Evolutionary conservation across 1,140 invertebrate genomes (phyloP).

Genomic region (Phocides pigmalion): DNA sequence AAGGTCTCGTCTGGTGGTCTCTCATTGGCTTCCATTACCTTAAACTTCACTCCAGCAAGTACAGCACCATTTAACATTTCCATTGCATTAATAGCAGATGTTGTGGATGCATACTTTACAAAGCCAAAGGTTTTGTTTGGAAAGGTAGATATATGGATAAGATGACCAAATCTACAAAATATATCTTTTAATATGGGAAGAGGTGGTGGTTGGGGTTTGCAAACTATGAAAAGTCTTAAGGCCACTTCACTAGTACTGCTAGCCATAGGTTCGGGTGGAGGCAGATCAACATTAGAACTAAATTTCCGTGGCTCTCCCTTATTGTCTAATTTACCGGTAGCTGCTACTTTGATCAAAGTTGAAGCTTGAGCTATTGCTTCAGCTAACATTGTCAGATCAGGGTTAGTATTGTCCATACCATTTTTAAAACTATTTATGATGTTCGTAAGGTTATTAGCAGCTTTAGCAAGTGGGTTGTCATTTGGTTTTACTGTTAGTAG

Average conservation of each 20-base stretch:
- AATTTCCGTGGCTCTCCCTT: slow-evolving; percentile 41
- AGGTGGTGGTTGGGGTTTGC: slow-evolving; percentile 91
- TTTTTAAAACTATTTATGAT: slow-evolving; percentile 73
- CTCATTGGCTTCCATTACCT: slow-evolving; percentile 96
- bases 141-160: slow-evolving; percentile 95
- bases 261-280: slow-evolving; percentile 88
- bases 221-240: slow-evolving; percentile 88
- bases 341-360: slow-evolving; percentile 66
- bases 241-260: slow-evolving; percentile 73
- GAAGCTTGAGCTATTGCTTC: slow-evolving; percentile 75
- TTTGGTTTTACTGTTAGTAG: slow-evolving; percentile 63
- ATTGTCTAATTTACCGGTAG: slow-evolving; percentile 43
- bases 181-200: slow-evolving; percentile 92
- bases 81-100: slow-evolving; percentile 92
- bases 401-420: slow-evolving; percentile 54
- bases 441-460: slow-evolving; percentile 59
- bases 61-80: slow-evolving; percentile 90
- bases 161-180: slow-evolving; percentile 96
- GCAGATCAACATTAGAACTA: slow-evolving; percentile 87
- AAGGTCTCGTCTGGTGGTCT: slow-evolving; percentile 54
- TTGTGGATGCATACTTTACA: slow-evolving; percentile 92
- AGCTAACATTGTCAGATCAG: slow-evolving; percentile 63
- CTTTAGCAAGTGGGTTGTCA: slow-evolving; percentile 60
- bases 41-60: slow-evolving; percentile 91
- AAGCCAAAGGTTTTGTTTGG: slow-evolving; percentile 96